Conservation (phyloP, 2,797 vertebrate genomes). For the Notolabrus celidotus region DNA sequence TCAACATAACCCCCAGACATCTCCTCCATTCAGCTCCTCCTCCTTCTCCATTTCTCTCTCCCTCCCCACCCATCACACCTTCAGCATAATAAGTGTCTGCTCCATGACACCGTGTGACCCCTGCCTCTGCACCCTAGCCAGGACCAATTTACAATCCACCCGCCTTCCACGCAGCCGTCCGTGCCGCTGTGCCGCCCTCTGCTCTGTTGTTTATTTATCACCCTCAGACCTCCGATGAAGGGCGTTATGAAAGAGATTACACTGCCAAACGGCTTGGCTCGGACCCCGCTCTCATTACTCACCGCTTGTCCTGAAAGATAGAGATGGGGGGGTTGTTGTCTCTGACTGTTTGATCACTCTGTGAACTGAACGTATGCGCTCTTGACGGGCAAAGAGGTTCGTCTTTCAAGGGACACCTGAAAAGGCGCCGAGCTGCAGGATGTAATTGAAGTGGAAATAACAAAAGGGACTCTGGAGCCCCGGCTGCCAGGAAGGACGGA, state of each 20-base stretch:
- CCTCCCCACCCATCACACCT: conserved; percentile 53
- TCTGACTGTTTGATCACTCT: conserved; percentile 35
- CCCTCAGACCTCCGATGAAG: conserved; percentile 61
- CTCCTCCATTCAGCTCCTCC: conserved; percentile 49
- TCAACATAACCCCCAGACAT: conserved; percentile 59
- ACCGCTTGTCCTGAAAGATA: conserved; percentile 50
- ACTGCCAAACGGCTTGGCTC: conserved; percentile 60
- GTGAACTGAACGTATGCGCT: not conserved
- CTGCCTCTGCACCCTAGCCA: conserved; percentile 7
- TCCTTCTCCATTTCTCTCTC: conserved; percentile 1
- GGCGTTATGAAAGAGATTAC: conserved; percentile 69
- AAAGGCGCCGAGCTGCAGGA: conserved; percentile 58
- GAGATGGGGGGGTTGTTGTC: not conserved
- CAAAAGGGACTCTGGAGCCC: conserved; percentile 59
- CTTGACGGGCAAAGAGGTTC: conserved; percentile 9
- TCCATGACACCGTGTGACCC: conserved; percentile 53
- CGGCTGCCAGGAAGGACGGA: conserved; percentile 43
- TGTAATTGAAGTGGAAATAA: conserved; percentile 76
- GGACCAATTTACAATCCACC: conserved; percentile 62
- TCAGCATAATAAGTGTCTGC: conserved; percentile 66
- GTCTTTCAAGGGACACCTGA: conserved; percentile 56
- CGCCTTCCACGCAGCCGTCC: conserved; percentile 8
- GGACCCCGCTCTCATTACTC: conserved; percentile 55
- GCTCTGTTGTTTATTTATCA: conserved; percentile 67
- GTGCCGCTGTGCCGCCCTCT: not conserved